Base-by-base conservation (phyloP, 2,888 invertebrate genomes). In the Drosophila mayaguana region DNA sequence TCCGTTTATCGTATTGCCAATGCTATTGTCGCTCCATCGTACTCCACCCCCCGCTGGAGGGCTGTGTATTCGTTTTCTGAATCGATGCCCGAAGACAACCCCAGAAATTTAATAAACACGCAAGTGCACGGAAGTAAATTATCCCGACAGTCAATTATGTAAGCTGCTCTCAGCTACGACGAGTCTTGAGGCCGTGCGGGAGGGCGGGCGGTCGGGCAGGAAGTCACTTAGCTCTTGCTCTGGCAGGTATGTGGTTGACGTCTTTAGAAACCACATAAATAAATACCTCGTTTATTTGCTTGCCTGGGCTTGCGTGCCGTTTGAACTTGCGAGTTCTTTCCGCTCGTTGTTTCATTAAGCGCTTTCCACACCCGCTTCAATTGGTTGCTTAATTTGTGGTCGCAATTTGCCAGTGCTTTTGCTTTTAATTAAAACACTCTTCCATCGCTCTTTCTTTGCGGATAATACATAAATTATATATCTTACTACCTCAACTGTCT, bases 41-140 rank as follows among this genome's bases (percentile, higher is more conserved):
- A 48, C 32, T 2, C 43, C 43, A 14, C 40, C 25, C 22, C n/a
- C 28, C 8, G 8, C 28, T 7, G 28, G 45, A 3, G 36, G 25
- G 16, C 45, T 55, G 4, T n/a, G n/a, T 12, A 22, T 62, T 32
- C 34, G 42, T 32, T 56, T 57, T 36, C 36, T 28, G 78, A 88
- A 85, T 88, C 90, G 88, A 89, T 88, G 88, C 73, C 59, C 69
- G 59, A 50, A 78, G 80, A 80, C 88, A 88, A 75, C 80, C 89
- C 87, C 72, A 83, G 80, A 88, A 89, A 90, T 89, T 89, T 89
- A 89, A 89, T 89, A 89, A 89, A 88, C 89, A 91, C 87, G 83
- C 81, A 83, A 90, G 83, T 81, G 77, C 78, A 90, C 79, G 81
- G 89, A 90, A 89, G 84, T 86, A 76, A 80, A 87, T 90, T 88